phyloP scores from a whole-genome alignment of 92 coral and sea anemone species.

The Umimayanthus kanabou region DNA sequence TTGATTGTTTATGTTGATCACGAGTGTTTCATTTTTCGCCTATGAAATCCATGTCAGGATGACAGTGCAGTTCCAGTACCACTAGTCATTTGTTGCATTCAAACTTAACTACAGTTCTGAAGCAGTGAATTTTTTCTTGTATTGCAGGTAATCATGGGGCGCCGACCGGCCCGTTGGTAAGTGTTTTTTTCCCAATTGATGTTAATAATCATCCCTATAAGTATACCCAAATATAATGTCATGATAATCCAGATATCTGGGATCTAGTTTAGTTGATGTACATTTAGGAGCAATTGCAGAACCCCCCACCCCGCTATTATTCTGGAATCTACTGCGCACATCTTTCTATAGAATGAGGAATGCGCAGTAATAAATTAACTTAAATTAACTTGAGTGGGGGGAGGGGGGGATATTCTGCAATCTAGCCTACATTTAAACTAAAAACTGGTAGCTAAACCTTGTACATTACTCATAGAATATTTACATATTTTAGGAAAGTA shows the following conservation, averaged over 20 bases:
- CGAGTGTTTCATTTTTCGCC: background rate
- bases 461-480: no score
- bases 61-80: conserved; percentile 1
- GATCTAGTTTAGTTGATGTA: background rate
- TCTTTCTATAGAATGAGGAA: no score
- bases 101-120: background rate
- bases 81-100: no score
- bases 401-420: no score
- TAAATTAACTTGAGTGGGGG: no score
- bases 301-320: no score
- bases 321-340: no score
- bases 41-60: background rate
- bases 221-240: no score
- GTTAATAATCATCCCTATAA: background rate
- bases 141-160: conserved; percentile 86
- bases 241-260: background rate
- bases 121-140: background rate
- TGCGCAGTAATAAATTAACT: no score
- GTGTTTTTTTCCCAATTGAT: conserved; percentile 30
- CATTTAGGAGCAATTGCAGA: no score
- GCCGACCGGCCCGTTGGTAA: conserved; percentile 99
- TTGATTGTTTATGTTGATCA: background rate
- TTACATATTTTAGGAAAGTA: background rate
- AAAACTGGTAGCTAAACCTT: background rate
- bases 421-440: no score